These are phyloP conservation scores for Perca flavescens DNA, from an alignment of 2,113 vertebrate species.

Conservation along the genomic window DNA sequence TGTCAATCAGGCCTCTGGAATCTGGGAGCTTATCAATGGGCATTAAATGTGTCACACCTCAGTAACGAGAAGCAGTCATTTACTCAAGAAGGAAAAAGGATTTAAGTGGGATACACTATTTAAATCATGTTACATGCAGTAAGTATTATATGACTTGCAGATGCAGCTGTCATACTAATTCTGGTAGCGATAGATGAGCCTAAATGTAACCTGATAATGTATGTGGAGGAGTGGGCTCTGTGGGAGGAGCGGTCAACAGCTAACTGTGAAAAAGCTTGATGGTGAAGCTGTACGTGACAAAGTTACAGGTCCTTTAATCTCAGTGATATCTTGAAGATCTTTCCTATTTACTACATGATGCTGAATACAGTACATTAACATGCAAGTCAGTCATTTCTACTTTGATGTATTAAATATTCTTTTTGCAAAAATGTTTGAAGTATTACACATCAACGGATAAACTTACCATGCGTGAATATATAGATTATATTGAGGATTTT, in stretches of 20 bases:
- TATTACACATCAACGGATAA: constrained; percentile 66
- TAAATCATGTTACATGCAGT: constrained; percentile 39
- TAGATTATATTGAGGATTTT: constrained; percentile 55
- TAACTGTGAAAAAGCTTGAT: constrained; percentile 44
- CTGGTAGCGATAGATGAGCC: constrained; percentile 39
- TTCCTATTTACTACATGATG: constrained; percentile 54
- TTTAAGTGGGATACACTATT: constrained; percentile 43
- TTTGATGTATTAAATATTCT: constrained; percentile 63
- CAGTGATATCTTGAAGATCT: constrained; percentile 49
- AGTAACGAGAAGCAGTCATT: constrained; percentile 10
- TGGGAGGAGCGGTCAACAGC: constrained; percentile 11
- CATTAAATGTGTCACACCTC: constrained; percentile 56
- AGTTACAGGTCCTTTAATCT: constrained; percentile 62
- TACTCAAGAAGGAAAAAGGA: constrained; percentile 15
- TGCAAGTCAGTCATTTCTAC: constrained; percentile 70
- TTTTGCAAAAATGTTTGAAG: constrained; percentile 56
- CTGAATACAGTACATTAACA: constrained; percentile 59
- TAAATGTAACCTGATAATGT: constrained; percentile 34
- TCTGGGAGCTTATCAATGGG: constrained; percentile 23
- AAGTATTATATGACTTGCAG: constrained; percentile 52
- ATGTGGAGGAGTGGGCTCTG: constrained; percentile 16
- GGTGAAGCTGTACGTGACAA: constrained; percentile 15
- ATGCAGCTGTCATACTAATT: constrained; percentile 63
- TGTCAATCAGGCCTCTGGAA: background rate
- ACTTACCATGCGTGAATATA: constrained; percentile 58